Percentiles rank a stretch among this genome's conserved stretches.
These are phyloP conservation scores for Harpegnathos saltator DNA, from an alignment of 1,140 invertebrate species.

Conservation along the genomic window DNA sequence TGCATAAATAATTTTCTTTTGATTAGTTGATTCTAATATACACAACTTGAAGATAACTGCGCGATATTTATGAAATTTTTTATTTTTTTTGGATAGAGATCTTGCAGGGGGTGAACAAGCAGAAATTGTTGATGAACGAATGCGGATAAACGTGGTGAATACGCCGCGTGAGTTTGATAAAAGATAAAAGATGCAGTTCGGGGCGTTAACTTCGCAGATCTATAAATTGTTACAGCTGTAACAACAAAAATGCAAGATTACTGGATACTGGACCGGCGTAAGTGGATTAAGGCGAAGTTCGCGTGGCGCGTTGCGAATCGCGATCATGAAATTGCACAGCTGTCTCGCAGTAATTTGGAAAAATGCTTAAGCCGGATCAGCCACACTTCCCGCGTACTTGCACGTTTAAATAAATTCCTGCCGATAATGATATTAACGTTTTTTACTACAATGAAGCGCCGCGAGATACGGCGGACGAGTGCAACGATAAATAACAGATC, in stretches of 20 bases:
- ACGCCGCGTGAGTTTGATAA: too few relatives aligned
- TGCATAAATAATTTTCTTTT: too few relatives aligned
- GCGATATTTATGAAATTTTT: too few relatives aligned
- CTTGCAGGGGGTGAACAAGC: too few relatives aligned
- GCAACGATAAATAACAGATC: slow-evolving; percentile 51
- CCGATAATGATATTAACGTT: slow-evolving; percentile 45
- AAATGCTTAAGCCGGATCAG: slow-evolving; percentile 11
- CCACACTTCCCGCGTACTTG: neutral
- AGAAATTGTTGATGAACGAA: too few relatives aligned
- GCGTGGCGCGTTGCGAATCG: neutral
- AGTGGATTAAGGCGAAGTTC: neutral
- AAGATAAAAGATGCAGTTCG: too few relatives aligned
- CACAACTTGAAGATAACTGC: too few relatives aligned
- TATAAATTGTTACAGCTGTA: neutral
- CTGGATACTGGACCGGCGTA: neutral
- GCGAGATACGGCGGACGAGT: slow-evolving; percentile 44
- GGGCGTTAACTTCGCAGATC: too few relatives aligned
- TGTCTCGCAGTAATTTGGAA: neutral
- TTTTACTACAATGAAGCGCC: slow-evolving; percentile 12
- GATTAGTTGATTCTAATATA: too few relatives aligned
- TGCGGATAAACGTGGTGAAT: too few relatives aligned
- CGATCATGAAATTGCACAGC: neutral
- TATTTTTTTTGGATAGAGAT: too few relatives aligned
- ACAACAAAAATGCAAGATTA: slow-evolving; percentile 1
- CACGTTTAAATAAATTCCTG: slow-evolving; percentile 37